Conservation (phyloP, 2,113 vertebrate species). For the Tetraodon nigroviridis region DNA sequence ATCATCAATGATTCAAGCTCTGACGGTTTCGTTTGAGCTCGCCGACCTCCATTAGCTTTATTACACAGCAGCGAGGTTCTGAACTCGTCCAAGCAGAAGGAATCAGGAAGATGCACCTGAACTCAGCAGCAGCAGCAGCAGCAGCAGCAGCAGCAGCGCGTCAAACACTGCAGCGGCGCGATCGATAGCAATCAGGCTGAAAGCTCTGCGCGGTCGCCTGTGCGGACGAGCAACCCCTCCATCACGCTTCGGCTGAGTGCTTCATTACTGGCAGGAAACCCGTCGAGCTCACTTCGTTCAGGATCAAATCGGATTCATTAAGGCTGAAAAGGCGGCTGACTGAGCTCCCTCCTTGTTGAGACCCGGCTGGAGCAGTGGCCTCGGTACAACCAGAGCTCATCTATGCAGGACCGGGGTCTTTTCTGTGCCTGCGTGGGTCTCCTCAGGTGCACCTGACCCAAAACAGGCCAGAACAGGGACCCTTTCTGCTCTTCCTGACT, state of each 20-base stretch:
- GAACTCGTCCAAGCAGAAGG: too few relatives aligned
- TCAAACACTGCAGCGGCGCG: constrained; percentile 1
- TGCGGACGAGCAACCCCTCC: background rate
- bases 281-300: background rate
- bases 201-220: constrained; percentile 5
- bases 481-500: too few relatives aligned
- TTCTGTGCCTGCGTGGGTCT: too few relatives aligned
- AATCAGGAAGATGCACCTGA: background rate
- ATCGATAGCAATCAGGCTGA: constrained; percentile 28
- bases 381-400: too few relatives aligned
- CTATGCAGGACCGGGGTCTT: too few relatives aligned
- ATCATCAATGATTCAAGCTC: too few relatives aligned
- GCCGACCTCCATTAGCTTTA: too few relatives aligned
- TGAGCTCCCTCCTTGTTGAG: background rate
- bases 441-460: too few relatives aligned
- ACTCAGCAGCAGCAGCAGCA: background rate
- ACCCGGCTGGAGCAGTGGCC: background rate
- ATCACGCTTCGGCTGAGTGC: background rate
- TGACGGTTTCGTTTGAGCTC: too few relatives aligned
- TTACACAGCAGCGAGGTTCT: too few relatives aligned
- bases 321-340: background rate
- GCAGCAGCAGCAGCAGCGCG: background rate
- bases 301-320: constrained; percentile 5
- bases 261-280: background rate
- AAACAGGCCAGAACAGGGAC: too few relatives aligned